Evolutionary conservation across 2,888 invertebrate genomes (phyloP).

Genomic region (Nemapogon koenigi): DNA sequence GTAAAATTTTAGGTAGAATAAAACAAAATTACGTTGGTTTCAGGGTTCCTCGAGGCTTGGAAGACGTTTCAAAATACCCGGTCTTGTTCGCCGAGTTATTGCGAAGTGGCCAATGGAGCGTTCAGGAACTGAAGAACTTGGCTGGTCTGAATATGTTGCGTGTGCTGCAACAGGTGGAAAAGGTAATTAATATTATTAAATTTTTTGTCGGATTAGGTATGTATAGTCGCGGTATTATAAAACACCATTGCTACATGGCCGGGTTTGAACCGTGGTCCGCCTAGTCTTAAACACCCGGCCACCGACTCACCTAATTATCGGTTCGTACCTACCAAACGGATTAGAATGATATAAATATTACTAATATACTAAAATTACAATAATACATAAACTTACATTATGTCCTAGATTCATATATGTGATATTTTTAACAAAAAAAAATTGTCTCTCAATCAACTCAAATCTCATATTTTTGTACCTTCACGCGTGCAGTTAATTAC

Average conservation of each 20-base stretch:
- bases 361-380: too few relatives aligned
- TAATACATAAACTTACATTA: too few relatives aligned
- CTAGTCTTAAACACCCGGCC: too few relatives aligned
- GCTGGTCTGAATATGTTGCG: conserved; percentile 70
- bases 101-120: conserved; percentile 67
- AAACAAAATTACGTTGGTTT: conserved; percentile 7
- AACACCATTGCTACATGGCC: background rate
- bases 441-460: too few relatives aligned
- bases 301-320: background rate
- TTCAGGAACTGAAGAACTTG: conserved; percentile 68
- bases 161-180: conserved; percentile 65
- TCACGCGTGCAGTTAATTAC: too few relatives aligned
- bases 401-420: too few relatives aligned
- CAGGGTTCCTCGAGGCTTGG: conserved; percentile 71
- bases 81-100: conserved; percentile 71
- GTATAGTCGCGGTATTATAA: too few relatives aligned
- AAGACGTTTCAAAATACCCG: conserved; percentile 75
- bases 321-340: too few relatives aligned
- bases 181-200: conserved; percentile 31
- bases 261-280: too few relatives aligned
- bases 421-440: too few relatives aligned
- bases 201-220: background rate
- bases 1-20: background rate
- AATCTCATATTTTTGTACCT: too few relatives aligned
- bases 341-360: too few relatives aligned